Evolutionary conservation across 2,113 vertebrate genomes (phyloP).

Genomic region (Sturnira hondurensis): DNA sequence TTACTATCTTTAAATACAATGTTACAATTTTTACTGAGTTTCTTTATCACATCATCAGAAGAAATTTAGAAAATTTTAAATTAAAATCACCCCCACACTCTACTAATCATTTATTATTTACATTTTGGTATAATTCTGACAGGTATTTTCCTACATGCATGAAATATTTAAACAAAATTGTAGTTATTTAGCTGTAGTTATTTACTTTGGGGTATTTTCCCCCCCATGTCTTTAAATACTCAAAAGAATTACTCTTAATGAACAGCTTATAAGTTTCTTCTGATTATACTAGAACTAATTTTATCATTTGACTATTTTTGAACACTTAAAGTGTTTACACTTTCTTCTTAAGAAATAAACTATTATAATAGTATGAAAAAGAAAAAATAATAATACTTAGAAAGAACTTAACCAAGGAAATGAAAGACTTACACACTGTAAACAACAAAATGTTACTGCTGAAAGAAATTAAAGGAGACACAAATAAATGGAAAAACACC

Average conservation of each 20-base stretch:
- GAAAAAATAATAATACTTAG: no score
- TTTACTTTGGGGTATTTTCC: background rate
- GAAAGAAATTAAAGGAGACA: no score
- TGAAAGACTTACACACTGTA: no score
- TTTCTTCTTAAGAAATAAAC: background rate
- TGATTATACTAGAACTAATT: background rate
- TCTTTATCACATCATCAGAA: background rate
- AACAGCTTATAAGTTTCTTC: background rate
- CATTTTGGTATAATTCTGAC: background rate
- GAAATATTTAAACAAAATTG: background rate
- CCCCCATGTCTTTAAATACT: background rate
- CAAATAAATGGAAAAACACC: no score
- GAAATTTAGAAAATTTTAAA: background rate
- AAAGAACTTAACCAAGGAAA: no score
- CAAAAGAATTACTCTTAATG: background rate
- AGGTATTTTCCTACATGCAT: background rate
- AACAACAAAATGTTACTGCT: no score
- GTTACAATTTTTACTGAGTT: background rate
- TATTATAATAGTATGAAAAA: background rate
- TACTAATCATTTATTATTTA: background rate
- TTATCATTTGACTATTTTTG: background rate
- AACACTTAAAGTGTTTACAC: background rate
- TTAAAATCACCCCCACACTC: background rate
- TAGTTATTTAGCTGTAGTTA: background rate
- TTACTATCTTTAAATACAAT: background rate